Base-by-base conservation (phyloP, 2,888 invertebrate species). In the Sesamia inferens region DNA sequence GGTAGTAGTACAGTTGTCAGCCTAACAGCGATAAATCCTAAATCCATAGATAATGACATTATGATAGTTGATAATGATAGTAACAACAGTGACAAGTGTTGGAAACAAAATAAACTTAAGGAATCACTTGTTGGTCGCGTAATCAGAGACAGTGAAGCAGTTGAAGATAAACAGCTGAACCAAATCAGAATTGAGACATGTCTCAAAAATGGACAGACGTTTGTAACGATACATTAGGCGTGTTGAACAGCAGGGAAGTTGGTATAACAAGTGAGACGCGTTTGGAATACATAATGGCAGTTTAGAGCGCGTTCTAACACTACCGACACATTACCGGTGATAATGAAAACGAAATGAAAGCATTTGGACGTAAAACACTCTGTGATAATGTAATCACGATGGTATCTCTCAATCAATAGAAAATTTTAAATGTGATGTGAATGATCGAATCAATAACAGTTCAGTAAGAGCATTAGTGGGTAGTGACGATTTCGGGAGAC, bases 251-350 rank as follows among this genome's bases (percentile, higher is more conserved):
- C 89, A 85, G 87, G 90, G 90, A 92, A 92, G 91, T 90, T 90
- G 92, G 92, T 90, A 88, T 93, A 93, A 94, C 93, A 91, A 93
- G 93, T 88, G 84, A 83, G 84, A 92, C 93, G 92, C 90, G 90
- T 79, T 87, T 81, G 82, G 95, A 93, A 95, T 95, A 93, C 88
- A 78, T 93, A 93, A 95, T 93, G 88, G 75, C 66, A 82, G 85
- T 87, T 90, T 87, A 90, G 88, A 92, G 90, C 90, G 88, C 89
- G 89, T 72, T 86, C 86, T 85, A 87, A 87, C 89, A 88, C 87
- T 90, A 89, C 89, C 89, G 90, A 85, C 89, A 88, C 90, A 89
- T 92, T 89, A 90, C 88, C 85, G 79, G 87, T 87, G 89, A 86
- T 92, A 92, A 92, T 92, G 91, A 91, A 92, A 92, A 92, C 91